Evolutionary conservation across 1,140 invertebrate species (phyloP), one percentile per base, ranked within the genome.

Genomic region (Cydia amplana): DNA sequence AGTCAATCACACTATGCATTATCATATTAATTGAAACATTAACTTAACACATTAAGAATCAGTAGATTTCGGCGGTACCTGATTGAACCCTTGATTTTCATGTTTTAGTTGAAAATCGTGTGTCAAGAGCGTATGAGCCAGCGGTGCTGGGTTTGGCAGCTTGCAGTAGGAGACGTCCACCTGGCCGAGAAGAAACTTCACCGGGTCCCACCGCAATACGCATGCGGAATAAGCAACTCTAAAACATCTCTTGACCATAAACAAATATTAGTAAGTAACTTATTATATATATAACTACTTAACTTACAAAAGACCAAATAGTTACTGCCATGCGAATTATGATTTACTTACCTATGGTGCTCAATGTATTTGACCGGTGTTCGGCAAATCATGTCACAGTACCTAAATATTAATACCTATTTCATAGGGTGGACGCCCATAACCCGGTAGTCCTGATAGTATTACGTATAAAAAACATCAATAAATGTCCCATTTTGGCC

Each of bases 101-200:
- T 16, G 73, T 81, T 84, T 46, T 83, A 91, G 89, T 75, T 77
- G 9, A 81, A 85, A 63, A 36, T 90, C 25, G 76, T 88, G 25
- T 91, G 89, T 72, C 83, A 82, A 73, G 75, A 82, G 2, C 77
- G 79, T n/a, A 77, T 79, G 12, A 78, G 81, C 12, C 78, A 80
- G 9, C 32, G 73, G 20, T 91, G 89, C 76, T 46, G 81, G 10
- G 70, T 77, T 14, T 89, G 85, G 87, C 72, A 77, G 12, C 16
- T 78, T 14, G 32, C 75, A n/a, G 6, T 43, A 2, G 64, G 72
- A 73, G 23, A 79, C 4, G 77, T 72, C 49, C 64, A 51, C 23
- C 55, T 73, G 25, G 23, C 60, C 5, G 32, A 14, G 16, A 55
- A 49, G 6, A 18, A 72, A 51, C n/a, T 76, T 2, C 43, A 64